Conservation (phyloP, 2,797 vertebrate genomes). For the Melanotaenia pygmaea region DNA sequence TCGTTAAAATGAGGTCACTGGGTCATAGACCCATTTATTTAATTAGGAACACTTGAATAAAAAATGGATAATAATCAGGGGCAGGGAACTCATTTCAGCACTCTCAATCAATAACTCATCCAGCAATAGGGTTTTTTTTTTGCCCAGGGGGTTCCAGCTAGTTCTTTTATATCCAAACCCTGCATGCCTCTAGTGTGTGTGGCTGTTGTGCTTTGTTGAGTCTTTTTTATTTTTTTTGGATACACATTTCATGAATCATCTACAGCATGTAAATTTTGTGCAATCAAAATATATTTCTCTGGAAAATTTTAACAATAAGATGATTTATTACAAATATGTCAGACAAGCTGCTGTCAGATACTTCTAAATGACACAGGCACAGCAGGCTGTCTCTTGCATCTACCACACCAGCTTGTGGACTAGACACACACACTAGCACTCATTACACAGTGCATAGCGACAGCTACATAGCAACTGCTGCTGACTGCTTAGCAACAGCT, state of each 20-base stretch:
- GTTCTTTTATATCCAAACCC: slow-evolving; percentile 55
- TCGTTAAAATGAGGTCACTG: slow-evolving; percentile 81
- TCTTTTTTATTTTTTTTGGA: not conserved
- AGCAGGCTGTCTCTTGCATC: slow-evolving; percentile 69
- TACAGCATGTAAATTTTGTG: slow-evolving; percentile 29
- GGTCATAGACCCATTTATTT: slow-evolving; percentile 85
- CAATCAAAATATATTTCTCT: slow-evolving; percentile 44
- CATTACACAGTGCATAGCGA: slow-evolving; percentile 82
- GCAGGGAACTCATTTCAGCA: slow-evolving; percentile 81
- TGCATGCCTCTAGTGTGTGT: slow-evolving; percentile 18
- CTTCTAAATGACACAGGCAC: slow-evolving; percentile 67
- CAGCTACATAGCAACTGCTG: slow-evolving; percentile 84
- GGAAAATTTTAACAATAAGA: slow-evolving; percentile 39
- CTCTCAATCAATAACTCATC: slow-evolving; percentile 85
- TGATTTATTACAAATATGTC: slow-evolving; percentile 44
- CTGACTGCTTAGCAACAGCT: slow-evolving; percentile 84
- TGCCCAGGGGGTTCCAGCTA: slow-evolving; percentile 63
- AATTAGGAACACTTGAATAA: slow-evolving; percentile 83
- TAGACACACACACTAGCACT: slow-evolving; percentile 62
- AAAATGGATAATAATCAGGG: slow-evolving; percentile 84
- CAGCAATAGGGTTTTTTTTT: slow-evolving; percentile 64
- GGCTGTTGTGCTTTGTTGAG: slow-evolving; percentile 10
- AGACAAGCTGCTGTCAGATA: slow-evolving; percentile 60
- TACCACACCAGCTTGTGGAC: slow-evolving; percentile 73
- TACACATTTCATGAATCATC: slow-evolving; percentile 27